Conservation (phyloP, 2,113 vertebrate species). For the Channa argus region DNA sequence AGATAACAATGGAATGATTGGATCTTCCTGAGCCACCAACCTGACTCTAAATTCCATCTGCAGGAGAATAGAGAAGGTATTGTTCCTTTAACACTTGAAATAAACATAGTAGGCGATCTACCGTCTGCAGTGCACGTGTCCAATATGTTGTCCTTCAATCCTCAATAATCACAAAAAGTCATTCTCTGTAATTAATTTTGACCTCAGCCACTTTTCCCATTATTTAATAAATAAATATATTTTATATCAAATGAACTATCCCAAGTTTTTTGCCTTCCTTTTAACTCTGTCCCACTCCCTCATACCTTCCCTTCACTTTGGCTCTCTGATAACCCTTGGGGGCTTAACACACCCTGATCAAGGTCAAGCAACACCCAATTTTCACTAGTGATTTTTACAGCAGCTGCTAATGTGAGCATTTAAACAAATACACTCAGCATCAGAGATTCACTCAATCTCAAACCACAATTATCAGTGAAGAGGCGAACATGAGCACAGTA, state of each 20-base stretch:
- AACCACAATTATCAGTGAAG: conserved; percentile 11
- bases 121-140: conserved; percentile 17
- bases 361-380: conserved; percentile 71
- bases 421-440: conserved; percentile 46
- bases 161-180: conserved; percentile 31
- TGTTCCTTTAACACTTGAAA: conserved; percentile 59
- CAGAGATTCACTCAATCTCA: conserved; percentile 30
- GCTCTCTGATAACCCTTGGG: conserved; percentile 53
- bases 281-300: conserved; percentile 16
- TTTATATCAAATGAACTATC: neutral
- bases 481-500: neutral
- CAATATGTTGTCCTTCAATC: conserved; percentile 19
- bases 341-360: conserved; percentile 68
- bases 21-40: conserved; percentile 70
- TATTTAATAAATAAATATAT: neutral
- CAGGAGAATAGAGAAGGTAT: conserved; percentile 57
- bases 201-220: conserved; percentile 10
- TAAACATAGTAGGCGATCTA: conserved; percentile 47
- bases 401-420: conserved; percentile 55
- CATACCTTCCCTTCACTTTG: conserved; percentile 18
- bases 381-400: conserved; percentile 57
- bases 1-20: conserved; percentile 73
- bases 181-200: conserved; percentile 15
- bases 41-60: conserved; percentile 66
- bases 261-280: conserved; percentile 11